Evolutionary conservation across 2,797 vertebrate genomes (phyloP).

Genomic region (Tinamus major): DNA sequence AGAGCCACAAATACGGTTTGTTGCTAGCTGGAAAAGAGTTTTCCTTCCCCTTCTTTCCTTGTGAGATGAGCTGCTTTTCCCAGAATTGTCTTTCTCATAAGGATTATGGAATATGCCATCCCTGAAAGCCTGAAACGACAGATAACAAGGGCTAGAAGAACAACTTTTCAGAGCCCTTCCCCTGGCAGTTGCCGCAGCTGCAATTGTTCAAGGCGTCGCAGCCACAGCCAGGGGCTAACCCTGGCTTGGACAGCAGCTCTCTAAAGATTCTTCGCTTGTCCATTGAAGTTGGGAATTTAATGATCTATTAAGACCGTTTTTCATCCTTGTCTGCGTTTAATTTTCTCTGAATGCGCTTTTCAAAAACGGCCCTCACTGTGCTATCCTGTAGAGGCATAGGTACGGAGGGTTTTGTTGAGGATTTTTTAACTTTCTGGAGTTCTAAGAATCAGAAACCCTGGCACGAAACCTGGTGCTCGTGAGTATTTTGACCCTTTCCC

Average conservation of each 20-base stretch:
- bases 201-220: rapidly evolving
- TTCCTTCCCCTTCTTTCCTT: background rate
- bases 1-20: background rate
- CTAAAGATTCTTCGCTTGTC: background rate
- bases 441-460: background rate
- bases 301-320: background rate
- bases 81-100: background rate
- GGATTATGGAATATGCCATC: background rate
- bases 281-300: background rate
- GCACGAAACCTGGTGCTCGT: background rate
- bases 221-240: background rate
- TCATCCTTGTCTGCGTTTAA: background rate
- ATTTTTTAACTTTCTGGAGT: background rate
- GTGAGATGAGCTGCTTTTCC: background rate
- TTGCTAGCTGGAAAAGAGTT: background rate
- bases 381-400: background rate
- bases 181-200: rapidly evolving
- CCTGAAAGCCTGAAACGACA: background rate
- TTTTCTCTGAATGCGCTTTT: background rate
- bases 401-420: background rate
- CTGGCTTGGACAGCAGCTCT: background rate
- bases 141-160: background rate
- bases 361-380: background rate
- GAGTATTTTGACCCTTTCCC: background rate
- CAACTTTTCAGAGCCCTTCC: background rate